Base-by-base conservation (phyloP, 2,888 invertebrate genomes). In the Dascillus cervinus region DNA sequence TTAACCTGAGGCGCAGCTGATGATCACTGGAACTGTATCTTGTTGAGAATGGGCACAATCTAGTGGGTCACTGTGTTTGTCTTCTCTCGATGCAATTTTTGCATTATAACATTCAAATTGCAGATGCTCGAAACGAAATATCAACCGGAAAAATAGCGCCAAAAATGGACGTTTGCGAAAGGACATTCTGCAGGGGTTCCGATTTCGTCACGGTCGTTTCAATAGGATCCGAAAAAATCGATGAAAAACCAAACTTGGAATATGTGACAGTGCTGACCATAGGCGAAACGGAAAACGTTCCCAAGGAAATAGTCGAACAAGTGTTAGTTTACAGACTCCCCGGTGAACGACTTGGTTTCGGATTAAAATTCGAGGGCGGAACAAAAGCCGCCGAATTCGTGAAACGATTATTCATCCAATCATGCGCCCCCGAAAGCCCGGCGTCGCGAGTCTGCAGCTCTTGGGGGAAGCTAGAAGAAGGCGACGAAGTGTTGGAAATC, bases 321-420 rank as follows among this genome's bases (percentile, higher is more conserved):
- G 82, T 92, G 19, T 72, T 80, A 30, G 82, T 94, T 28, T 85
- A 84, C 49, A 74, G 92, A 43, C 73, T 92, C 30, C 86, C 89
- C 0, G 92, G 92, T 0, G 92, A 92, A 56, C 77, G 89, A 20
- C 72, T 94, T 4, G 94, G 94, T 2, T 84, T 94, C 55, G 91
- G 91, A 0, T 68, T 94, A 1, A 89, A 90, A 59, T 91, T 94
- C 57, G 91, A 92, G 65, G 91, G 91, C 22, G 90, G 90, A 8
- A 83, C 84, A 20, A 82, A 85, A 46, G 82, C 82, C 17, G 73
- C 76, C 5, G 88, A 90, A 57, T 78, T 75, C 48, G 88, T 92
- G 1, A 75, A 83, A 38, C 73, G 84, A 46, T 72, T 94, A 27
- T 82, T 85, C 42, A 90, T 94, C 38, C 89, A 91, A 56, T 89